Percentiles rank a stretch among this genome's conserved stretches.
Conservation (phyloP, 2,797 vertebrate genomes). For the Enteromius argenteus region DNA sequence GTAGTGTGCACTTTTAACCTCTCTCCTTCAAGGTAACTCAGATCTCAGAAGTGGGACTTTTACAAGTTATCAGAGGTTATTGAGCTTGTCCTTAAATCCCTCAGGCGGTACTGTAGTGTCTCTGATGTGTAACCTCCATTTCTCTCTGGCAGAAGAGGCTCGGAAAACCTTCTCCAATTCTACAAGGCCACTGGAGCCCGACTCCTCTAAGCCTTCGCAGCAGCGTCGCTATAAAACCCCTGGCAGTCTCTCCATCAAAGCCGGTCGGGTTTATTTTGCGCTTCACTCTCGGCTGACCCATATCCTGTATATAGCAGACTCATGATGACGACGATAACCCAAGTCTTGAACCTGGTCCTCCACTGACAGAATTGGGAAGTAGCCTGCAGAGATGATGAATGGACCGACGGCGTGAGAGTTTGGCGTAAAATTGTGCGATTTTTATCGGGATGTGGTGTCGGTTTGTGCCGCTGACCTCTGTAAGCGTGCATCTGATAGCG, state of each 20-base stretch:
- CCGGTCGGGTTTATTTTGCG: constrained; percentile 8
- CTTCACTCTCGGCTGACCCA: constrained; percentile 21
- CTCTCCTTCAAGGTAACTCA: constrained; percentile 38
- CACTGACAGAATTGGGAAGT: constrained; percentile 33
- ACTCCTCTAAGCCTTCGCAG: constrained; percentile 22
- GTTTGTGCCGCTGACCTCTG: constrained; percentile 16
- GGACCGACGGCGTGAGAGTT: neutral
- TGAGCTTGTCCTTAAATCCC: constrained; percentile 40
- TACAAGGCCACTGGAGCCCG: constrained; percentile 33
- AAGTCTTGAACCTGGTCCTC: neutral
- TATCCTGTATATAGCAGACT: constrained; percentile 12
- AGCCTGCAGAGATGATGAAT: constrained; percentile 35
- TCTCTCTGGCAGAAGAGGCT: constrained; percentile 17
- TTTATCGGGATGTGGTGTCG: neutral
- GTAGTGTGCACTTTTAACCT: constrained; percentile 34
- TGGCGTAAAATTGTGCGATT: constrained; percentile 14
- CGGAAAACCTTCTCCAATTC: constrained; percentile 22
- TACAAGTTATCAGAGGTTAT: constrained; percentile 46
- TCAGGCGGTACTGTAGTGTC: constrained; percentile 18
- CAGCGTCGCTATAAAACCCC: constrained; percentile 5
- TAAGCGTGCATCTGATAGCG: neutral
- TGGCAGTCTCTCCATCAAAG: constrained; percentile 26
- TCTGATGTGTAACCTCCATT: constrained; percentile 42
- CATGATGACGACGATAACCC: constrained; percentile 34
- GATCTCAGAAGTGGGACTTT: constrained; percentile 39